Evolutionary conservation across 2,113 vertebrate genomes (phyloP), one percentile per base, ranked within the genome.

Genomic region (Silurus glanis): DNA sequence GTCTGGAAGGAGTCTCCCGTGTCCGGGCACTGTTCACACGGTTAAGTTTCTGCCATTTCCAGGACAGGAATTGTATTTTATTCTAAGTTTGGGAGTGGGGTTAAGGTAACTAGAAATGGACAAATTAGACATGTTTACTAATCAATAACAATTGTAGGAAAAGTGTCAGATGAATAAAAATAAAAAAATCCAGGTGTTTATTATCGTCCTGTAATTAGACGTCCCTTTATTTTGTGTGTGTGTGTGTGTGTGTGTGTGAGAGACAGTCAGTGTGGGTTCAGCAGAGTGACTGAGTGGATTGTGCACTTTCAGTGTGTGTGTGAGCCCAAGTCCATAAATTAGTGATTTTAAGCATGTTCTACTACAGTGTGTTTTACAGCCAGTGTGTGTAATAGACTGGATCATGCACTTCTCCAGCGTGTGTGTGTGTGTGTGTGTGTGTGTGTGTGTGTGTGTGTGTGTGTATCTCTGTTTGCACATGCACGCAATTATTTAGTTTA

Each of bases 331-430:
- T 37, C 37, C 37, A 37, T 37, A 37, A 37, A 37, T 37, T 37
- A 2, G 37, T 37, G 37, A 37, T 37, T 37, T 37, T 37, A 37
- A 3, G 37, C 37, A 37, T 37, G 37, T 37, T 37, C 37, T 37
- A 37, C 37, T 2, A 37, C 37, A 37, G 28, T 37, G 37, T 37
- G 37, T 37, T 37, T 37, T 37, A 37, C 2, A 37, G 37, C 37
- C 89, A 80, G 83, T 83, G 92, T 90, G 92, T 91, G 89, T 37
- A 90, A 79, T 89, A 76, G 88, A 85, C 89, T 80, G 86, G 91
- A 90, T 92, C 87, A 93, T 94, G 94, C 94, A 88, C 82, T 53
- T 82, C 90, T 92, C 92, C 93, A 92, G 93, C 94, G 93, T 94
- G 91, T 69, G 83, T 88, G 83, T 89, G 86, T n/a, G 13, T 25